phyloP scores from a whole-genome alignment of 2,888 invertebrate genomes.

The Conistra vaccinii region DNA sequence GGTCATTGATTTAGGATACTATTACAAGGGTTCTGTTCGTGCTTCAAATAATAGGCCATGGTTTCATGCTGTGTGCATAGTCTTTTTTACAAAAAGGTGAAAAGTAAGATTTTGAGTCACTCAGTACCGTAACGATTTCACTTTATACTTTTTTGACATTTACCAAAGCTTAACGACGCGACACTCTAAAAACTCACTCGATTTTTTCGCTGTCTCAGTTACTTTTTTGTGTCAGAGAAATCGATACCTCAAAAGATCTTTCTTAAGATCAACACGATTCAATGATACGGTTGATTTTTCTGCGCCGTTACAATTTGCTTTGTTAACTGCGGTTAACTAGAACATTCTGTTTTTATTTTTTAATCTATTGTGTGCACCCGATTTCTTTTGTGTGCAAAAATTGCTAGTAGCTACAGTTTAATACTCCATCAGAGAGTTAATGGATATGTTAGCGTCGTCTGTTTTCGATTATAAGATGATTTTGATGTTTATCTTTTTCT shows the following conservation, averaged over 20 bases:
- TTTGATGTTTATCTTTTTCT: constrained; percentile 42
- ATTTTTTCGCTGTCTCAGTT: constrained; percentile 72
- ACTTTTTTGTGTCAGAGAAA: constrained; percentile 78
- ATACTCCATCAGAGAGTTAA: constrained; percentile 45
- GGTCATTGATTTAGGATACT: not conserved
- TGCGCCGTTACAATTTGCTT: constrained; percentile 64
- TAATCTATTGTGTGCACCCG: constrained; percentile 33
- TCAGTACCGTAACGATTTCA: constrained; percentile 62
- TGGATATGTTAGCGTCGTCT: constrained; percentile 28
- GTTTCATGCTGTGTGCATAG: not conserved
- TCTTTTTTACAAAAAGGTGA: constrained; percentile 20
- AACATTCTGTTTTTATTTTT: constrained; percentile 48
- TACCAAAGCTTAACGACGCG: constrained; percentile 55
- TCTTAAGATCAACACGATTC: constrained; percentile 69
- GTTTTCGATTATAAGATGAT: constrained; percentile 27
- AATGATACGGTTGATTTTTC: constrained; percentile 71
- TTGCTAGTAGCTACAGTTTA: constrained; percentile 40
- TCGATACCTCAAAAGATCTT: constrained; percentile 72
- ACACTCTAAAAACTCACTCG: constrained; percentile 53
- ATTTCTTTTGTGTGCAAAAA: constrained; percentile 56
- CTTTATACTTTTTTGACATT: constrained; percentile 66
- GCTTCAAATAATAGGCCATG: not conserved
- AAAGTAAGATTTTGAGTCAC: constrained; percentile 39
- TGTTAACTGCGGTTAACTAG: constrained; percentile 56
- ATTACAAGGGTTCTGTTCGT: not conserved